Conservation (phyloP, 2,888 invertebrate species). For the Encarsia formosa region DNA sequence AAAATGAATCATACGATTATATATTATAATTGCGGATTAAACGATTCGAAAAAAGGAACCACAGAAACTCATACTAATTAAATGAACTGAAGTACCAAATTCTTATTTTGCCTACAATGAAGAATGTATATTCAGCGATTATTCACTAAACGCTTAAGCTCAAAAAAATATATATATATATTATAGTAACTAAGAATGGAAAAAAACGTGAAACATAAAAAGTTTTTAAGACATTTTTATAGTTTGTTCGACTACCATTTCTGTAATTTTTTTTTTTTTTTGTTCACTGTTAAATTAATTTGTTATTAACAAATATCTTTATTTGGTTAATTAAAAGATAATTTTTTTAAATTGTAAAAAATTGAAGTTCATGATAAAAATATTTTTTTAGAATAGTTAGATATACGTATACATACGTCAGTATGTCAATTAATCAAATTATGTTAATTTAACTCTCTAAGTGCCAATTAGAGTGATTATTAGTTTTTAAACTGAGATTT, state of each 20-base stretch:
- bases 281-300: constrained; percentile 7
- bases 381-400: constrained; percentile 10
- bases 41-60: constrained; percentile 20
- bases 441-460: constrained; percentile 23
- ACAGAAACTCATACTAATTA: constrained; percentile 13
- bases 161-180: constrained; percentile 10
- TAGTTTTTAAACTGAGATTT: constrained; percentile 15
- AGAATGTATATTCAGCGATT: constrained; percentile 17
- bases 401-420: constrained; percentile 8
- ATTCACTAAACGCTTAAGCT: constrained; percentile 26
- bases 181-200: constrained; percentile 2
- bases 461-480: constrained; percentile 23
- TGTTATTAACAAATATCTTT: constrained; percentile 14
- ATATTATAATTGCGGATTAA: constrained; percentile 26
- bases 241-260: constrained; percentile 18
- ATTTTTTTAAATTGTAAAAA: constrained; percentile 2
- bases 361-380: constrained; percentile 11
- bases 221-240: constrained; percentile 33
- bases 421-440: constrained; percentile 23
- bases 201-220: constrained; percentile 33
- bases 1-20: constrained; percentile 30
- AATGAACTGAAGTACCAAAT: constrained; percentile 19
- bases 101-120: constrained; percentile 19
- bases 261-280: constrained; percentile 14
- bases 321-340: constrained; percentile 12